Percentiles rank a stretch among this genome's conserved stretches.
phyloP scores from a whole-genome alignment of 1,140 invertebrate genomes.

The Ceratosolen solmsi region DNA sequence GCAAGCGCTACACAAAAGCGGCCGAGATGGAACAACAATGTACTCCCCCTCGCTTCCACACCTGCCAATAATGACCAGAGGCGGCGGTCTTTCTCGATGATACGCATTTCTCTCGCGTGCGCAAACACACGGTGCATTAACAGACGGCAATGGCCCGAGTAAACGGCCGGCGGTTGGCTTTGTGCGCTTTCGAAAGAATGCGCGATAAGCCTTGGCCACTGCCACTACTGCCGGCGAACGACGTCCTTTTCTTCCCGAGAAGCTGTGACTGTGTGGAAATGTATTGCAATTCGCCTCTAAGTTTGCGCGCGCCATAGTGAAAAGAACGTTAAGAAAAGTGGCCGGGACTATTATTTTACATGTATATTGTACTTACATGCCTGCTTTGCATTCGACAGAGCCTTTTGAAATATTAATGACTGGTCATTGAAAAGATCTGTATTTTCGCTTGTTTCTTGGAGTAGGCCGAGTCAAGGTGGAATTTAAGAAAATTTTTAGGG shows the following conservation, averaged over 20 bases:
- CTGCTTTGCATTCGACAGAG: background rate
- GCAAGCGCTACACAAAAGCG: background rate
- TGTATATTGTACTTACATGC: background rate
- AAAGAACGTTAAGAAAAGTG: background rate
- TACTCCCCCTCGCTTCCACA: background rate
- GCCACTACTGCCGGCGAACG: background rate
- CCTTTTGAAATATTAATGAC: conserved; percentile 4
- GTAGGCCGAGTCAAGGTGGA: background rate
- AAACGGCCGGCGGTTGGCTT: background rate
- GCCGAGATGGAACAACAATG: background rate
- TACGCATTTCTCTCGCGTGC: background rate
- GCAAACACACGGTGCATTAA: background rate
- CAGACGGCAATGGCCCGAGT: background rate
- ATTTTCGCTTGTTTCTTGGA: background rate
- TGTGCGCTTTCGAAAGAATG: background rate
- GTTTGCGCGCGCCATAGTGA: background rate
- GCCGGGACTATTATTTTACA: background rate
- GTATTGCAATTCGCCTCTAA: background rate
- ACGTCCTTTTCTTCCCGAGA: background rate
- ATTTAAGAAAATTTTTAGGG: background rate
- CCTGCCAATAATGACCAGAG: background rate
- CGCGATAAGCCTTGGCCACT: background rate
- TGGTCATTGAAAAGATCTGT: background rate
- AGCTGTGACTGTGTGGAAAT: background rate
- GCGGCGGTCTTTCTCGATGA: background rate